Conservation (phyloP, 1,140 invertebrate species). For the Popillia japonica region DNA sequence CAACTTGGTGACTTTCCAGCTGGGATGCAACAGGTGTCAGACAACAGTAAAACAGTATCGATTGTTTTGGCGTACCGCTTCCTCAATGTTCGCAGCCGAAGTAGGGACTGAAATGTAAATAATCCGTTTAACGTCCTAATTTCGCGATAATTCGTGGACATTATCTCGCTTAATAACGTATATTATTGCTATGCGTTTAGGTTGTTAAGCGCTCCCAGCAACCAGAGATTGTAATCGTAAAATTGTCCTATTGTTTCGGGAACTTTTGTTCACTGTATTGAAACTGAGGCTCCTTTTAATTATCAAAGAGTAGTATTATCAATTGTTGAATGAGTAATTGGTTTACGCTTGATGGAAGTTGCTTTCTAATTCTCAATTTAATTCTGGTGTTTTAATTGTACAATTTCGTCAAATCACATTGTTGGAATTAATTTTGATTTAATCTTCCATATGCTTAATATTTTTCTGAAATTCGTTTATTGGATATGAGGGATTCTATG, state of each 20-base stretch:
- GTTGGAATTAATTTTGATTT: no score
- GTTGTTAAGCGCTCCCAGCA: background rate
- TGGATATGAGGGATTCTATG: no score
- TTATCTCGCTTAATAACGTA: conserved; percentile 5
- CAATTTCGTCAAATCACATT: no score
- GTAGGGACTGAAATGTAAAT: conserved; percentile 20
- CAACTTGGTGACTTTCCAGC: conserved; percentile 13
- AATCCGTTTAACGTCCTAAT: conserved; percentile 12
- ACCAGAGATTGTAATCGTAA: conserved; percentile 13
- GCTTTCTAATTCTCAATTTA: no score
- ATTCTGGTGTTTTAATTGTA: no score
- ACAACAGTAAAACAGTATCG: conserved; percentile 30
- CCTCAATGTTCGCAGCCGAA: background rate
- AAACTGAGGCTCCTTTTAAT: background rate
- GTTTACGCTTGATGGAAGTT: no score
- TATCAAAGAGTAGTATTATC: background rate
- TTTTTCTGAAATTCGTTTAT: no score
- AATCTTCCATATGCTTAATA: no score
- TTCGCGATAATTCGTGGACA: background rate
- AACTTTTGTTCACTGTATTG: background rate
- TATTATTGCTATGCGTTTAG: background rate
- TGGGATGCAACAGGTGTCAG: conserved; percentile 10
- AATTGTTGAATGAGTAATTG: background rate
- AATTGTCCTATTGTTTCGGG: conserved; percentile 5
- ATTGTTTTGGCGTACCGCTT: conserved; percentile 17